Percentiles rank a stretch among this genome's conserved stretches.
Conservation (phyloP, 1,140 invertebrate genomes). For the Aethina tumida region DNA sequence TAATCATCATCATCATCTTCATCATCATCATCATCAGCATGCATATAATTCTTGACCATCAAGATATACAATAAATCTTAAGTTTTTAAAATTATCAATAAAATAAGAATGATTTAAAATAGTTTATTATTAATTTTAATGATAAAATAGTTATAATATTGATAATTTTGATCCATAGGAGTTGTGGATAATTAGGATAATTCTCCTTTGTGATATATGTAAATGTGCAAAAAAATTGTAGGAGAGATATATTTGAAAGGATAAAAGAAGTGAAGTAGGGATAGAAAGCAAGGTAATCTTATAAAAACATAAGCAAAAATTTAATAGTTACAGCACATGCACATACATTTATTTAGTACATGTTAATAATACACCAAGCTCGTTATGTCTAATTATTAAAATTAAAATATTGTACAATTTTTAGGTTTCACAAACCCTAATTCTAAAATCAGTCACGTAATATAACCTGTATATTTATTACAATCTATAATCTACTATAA, state of each 20-base stretch:
- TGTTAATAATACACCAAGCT: slow-evolving; percentile 29
- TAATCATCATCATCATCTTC: no score
- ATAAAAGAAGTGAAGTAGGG: slow-evolving; percentile 1
- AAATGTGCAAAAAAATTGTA: neutral
- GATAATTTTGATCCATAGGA: no score
- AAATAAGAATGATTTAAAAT: no score
- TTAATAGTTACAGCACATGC: slow-evolving; percentile 35
- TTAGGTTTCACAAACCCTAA: slow-evolving; percentile 22
- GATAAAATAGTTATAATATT: no score
- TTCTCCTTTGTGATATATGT: no score
- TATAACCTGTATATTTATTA: slow-evolving; percentile 21
- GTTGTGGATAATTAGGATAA: no score
- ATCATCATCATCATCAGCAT: no score
- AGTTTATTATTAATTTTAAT: no score
- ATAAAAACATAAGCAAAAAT: slow-evolving; percentile 17
- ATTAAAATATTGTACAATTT: slow-evolving; percentile 29
- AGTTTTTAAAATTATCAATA: no score
- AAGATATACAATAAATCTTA: no score
- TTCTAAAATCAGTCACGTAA: slow-evolving; percentile 28
- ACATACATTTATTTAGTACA: slow-evolving; percentile 37
- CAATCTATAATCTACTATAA: slow-evolving; percentile 26
- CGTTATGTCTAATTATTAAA: slow-evolving; percentile 25
- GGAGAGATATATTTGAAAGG: slow-evolving; percentile 2
- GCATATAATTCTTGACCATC: no score
- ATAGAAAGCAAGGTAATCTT: slow-evolving; percentile 9